phyloP scores from a whole-genome alignment of 2,797 vertebrate species.

The Mormyrus proboscirostris region DNA sequence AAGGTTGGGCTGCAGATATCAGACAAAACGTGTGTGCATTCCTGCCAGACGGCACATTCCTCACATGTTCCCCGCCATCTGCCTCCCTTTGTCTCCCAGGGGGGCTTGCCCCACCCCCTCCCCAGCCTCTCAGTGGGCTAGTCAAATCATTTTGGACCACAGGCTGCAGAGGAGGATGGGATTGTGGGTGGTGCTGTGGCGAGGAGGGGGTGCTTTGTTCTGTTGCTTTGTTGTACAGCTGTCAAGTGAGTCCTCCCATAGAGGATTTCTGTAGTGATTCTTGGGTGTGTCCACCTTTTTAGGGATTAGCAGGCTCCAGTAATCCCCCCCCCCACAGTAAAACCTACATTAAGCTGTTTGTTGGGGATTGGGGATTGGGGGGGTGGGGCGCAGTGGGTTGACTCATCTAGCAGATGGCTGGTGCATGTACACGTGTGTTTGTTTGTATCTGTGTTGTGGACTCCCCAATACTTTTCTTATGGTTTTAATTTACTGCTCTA shows the following conservation, averaged over 20 bases:
- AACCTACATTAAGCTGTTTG: constrained; percentile 32
- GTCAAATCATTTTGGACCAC: not conserved
- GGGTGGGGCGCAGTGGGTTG: not conserved
- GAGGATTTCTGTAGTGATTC: not conserved
- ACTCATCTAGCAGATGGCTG: not conserved
- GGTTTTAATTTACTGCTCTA: not conserved
- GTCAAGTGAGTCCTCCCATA: not conserved
- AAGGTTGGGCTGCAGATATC: not conserved
- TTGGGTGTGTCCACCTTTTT: not conserved
- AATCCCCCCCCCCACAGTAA: constrained; percentile 16
- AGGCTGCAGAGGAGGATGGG: not conserved
- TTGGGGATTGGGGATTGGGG: constrained; percentile 3
- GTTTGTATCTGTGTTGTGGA: not conserved
- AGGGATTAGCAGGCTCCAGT: not conserved
- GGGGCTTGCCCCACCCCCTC: not conserved
- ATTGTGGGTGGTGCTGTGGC: not conserved
- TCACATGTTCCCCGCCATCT: not conserved
- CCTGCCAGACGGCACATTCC: not conserved
- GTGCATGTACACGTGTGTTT: not conserved
- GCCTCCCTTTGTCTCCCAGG: not conserved
- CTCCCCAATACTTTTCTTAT: not conserved
- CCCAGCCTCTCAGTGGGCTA: not conserved
- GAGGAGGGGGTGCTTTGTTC: not conserved
- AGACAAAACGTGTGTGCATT: not conserved
- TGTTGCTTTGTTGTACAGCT: constrained; percentile 10